A percentile compares a stretch with the other conserved stretches of the same genome.
Conservation (phyloP, 2,888 invertebrate genomes). For the Apoda limacodes region DNA sequence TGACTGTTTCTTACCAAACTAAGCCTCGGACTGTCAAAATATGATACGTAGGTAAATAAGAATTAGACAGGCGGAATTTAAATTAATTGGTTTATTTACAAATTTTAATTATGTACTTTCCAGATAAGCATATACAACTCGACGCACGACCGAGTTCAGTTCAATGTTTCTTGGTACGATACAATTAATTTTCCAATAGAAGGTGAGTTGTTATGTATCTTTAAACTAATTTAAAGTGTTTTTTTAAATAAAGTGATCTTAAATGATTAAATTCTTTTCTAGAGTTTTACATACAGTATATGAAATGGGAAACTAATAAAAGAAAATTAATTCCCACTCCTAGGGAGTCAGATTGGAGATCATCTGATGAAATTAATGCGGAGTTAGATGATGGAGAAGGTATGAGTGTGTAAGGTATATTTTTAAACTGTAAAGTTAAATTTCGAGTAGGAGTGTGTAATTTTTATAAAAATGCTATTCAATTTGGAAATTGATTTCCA, state of each 20-base stretch:
- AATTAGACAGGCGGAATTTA: too few relatives aligned
- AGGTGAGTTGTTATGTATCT: constrained; percentile 26
- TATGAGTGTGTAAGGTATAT: constrained; percentile 18
- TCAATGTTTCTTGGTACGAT: constrained; percentile 32
- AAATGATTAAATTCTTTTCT: background rate
- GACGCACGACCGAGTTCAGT: constrained; percentile 21
- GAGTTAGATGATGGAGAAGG: constrained; percentile 18
- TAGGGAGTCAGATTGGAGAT: constrained; percentile 31
- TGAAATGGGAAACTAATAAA: constrained; percentile 10
- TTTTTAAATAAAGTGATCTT: too few relatives aligned
- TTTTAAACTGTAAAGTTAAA: too few relatives aligned
- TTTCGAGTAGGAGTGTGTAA: too few relatives aligned
- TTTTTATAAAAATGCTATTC: too few relatives aligned
- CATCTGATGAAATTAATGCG: constrained; percentile 16
- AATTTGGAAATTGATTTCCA: too few relatives aligned
- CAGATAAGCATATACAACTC: constrained; percentile 25
- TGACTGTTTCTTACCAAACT: too few relatives aligned
- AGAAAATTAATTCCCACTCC: constrained; percentile 19
- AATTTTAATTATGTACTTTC: constrained; percentile 13
- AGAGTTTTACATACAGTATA: constrained; percentile 18
- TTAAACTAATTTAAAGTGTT: too few relatives aligned
- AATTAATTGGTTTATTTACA: too few relatives aligned
- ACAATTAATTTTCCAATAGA: constrained; percentile 32
- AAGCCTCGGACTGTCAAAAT: too few relatives aligned
- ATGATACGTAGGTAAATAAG: too few relatives aligned